A percentile compares a stretch with the other conserved stretches of the same genome.
phyloP scores from a whole-genome alignment of 2,113 vertebrate genomes.

The Dendropsophus ebraccatus region DNA sequence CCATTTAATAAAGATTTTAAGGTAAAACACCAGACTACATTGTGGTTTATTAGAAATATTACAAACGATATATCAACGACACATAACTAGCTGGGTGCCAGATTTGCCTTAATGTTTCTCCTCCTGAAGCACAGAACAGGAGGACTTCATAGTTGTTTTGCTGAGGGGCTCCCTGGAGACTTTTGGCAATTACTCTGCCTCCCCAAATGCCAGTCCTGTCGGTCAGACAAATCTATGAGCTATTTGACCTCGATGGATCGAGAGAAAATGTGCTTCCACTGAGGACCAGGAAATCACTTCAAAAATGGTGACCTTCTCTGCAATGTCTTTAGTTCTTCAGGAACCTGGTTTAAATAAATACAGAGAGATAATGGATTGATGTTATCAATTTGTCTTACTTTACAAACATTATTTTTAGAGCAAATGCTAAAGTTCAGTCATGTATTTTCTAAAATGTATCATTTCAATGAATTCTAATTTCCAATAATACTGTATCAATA shows the following conservation, averaged over 20 bases:
- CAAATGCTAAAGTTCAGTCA: conserved; percentile 11
- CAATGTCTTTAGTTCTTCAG: conserved; percentile 9
- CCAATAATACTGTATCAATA: neutral
- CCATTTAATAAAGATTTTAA: neutral
- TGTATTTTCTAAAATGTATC: neutral
- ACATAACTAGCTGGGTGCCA: neutral
- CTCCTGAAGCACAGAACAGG: neutral
- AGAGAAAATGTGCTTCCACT: conserved; percentile 25
- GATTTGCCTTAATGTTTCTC: neutral
- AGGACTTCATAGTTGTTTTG: conserved; percentile 24
- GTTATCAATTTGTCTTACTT: conserved; percentile 25
- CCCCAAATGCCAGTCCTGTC: conserved; percentile 24
- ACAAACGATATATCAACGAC: neutral
- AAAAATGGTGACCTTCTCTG: conserved; percentile 18
- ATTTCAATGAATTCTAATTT: neutral
- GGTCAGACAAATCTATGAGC: conserved; percentile 23
- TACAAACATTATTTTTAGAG: conserved; percentile 21
- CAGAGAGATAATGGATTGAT: conserved; percentile 21
- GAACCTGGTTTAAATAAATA: conserved; percentile 25
- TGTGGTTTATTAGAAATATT: neutral
- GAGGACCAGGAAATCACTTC: conserved; percentile 18
- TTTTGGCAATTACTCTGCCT: conserved; percentile 25
- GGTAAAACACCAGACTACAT: neutral
- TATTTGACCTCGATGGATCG: conserved; percentile 17
- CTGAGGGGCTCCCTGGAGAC: conserved; percentile 11